A percentile compares a stretch with the other conserved stretches of the same genome.
phyloP scores from a whole-genome alignment of 2,888 invertebrate species.

The Rhagophthalmus giganteus region DNA sequence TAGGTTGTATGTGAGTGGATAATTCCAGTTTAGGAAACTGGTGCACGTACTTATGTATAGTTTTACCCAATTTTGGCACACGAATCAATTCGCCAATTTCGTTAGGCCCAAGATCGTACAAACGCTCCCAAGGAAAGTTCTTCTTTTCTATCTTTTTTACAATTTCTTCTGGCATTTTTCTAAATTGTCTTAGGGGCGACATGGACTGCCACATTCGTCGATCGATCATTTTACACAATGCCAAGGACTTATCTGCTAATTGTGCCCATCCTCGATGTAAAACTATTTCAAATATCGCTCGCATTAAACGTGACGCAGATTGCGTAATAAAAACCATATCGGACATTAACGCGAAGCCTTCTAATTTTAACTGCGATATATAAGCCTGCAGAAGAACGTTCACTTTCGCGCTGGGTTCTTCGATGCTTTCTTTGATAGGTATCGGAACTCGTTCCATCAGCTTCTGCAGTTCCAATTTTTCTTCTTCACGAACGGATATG shows the following conservation, averaged over 20 bases:
- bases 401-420: slow-evolving; percentile 96
- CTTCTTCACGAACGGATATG: slow-evolving; percentile 92
- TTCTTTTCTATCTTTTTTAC: slow-evolving; percentile 98
- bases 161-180: slow-evolving; percentile 96
- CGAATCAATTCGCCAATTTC: slow-evolving; percentile 95
- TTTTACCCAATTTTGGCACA: slow-evolving; percentile 90
- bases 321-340: slow-evolving; percentile 99
- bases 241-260: slow-evolving; percentile 91
- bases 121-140: slow-evolving; percentile 88
- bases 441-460: slow-evolving; percentile 95
- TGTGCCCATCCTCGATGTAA: slow-evolving; percentile 93
- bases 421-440: slow-evolving; percentile 97
- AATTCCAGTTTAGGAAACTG: slow-evolving; percentile 96
- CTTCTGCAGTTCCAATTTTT: slow-evolving; percentile 95
- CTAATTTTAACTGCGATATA: slow-evolving; percentile 96
- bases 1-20: slow-evolving; percentile 96
- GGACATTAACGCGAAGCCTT: slow-evolving; percentile 97
- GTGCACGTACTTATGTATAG: slow-evolving; percentile 93
- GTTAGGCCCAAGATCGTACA: slow-evolving; percentile 95
- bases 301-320: slow-evolving; percentile 89
- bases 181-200: slow-evolving; percentile 96
- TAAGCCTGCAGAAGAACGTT: slow-evolving; percentile 96
- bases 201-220: slow-evolving; percentile 99
- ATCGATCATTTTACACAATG: slow-evolving; percentile 98
- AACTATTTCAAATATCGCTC: slow-evolving; percentile 98